A percentile compares a stretch with the other conserved stretches of the same genome.
Conservation (phyloP, 2,888 invertebrate species). For the Eristalinus sepulchralis region DNA sequence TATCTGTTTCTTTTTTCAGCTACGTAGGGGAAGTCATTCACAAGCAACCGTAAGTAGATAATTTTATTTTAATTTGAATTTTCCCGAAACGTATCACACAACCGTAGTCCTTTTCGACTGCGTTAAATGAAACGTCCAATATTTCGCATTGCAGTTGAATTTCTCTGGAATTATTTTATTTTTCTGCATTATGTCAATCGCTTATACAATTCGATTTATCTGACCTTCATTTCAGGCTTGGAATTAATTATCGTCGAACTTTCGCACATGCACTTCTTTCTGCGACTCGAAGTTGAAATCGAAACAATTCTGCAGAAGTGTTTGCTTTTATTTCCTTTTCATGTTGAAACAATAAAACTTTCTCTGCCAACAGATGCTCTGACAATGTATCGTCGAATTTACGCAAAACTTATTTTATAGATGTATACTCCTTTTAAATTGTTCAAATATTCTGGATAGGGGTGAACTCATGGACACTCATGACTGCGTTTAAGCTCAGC, state of each 20-base stretch:
- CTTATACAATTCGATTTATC: not conserved
- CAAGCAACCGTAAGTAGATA: slow-evolving; percentile 86
- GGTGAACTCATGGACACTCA: not conserved
- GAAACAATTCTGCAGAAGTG: too few species aligned
- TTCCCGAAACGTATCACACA: not conserved
- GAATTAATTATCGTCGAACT: not conserved
- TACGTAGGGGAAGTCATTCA: slow-evolving; percentile 88
- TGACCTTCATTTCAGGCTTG: not conserved
- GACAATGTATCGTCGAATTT: not conserved
- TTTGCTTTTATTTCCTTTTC: not conserved
- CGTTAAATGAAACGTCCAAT: too few species aligned
- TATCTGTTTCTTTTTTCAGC: slow-evolving; percentile 79
- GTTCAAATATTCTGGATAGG: not conserved
- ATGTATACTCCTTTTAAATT: not conserved
- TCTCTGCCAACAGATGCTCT: not conserved
- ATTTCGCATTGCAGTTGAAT: too few species aligned
- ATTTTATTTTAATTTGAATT: not conserved
- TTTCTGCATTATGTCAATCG: not conserved
- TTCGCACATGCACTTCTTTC: not conserved
- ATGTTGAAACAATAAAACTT: not conserved
- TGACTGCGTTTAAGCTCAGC: not conserved
- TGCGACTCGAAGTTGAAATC: not conserved
- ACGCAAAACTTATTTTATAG: not conserved
- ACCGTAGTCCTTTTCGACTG: too few species aligned
- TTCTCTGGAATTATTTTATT: not conserved